Conservation (phyloP, 2,888 invertebrate species). For the Corbicula japonica region DNA sequence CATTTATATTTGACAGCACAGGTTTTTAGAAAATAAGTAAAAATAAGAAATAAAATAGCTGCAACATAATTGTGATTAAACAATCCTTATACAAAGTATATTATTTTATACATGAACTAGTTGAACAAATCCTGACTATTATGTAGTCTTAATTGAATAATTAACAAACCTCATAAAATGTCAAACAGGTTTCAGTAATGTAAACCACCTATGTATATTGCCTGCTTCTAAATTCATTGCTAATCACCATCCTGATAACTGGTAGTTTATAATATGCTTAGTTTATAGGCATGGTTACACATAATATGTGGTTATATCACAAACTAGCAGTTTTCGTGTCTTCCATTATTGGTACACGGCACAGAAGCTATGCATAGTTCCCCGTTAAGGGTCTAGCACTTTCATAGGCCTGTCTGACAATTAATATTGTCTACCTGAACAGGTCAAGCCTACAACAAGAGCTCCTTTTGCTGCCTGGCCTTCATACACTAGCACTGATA, state of each 20-base stretch:
- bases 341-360: neutral
- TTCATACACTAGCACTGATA: too few relatives aligned
- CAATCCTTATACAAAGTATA: conserved; percentile 30
- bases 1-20: too few relatives aligned
- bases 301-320: conserved; percentile 25
- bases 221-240: conserved; percentile 18
- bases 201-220: neutral
- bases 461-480: too few relatives aligned
- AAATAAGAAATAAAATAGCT: conserved; percentile 36
- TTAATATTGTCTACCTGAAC: too few relatives aligned
- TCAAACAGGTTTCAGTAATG: neutral
- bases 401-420: too few relatives aligned
- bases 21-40: too few relatives aligned
- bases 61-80: conserved; percentile 31
- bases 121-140: conserved; percentile 1
- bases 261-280: conserved; percentile 12
- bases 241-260: conserved; percentile 1
- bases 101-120: too few relatives aligned
- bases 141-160: conserved; percentile 5
- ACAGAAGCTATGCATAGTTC: too few relatives aligned
- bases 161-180: conserved; percentile 7
- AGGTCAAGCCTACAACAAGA: too few relatives aligned
- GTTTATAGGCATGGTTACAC: conserved; percentile 15
- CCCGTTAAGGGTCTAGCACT: too few relatives aligned
- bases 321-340: neutral